These are phyloP conservation scores for Egretta garzetta DNA, from an alignment of 2,113 vertebrate species.

Conservation along the genomic window DNA sequence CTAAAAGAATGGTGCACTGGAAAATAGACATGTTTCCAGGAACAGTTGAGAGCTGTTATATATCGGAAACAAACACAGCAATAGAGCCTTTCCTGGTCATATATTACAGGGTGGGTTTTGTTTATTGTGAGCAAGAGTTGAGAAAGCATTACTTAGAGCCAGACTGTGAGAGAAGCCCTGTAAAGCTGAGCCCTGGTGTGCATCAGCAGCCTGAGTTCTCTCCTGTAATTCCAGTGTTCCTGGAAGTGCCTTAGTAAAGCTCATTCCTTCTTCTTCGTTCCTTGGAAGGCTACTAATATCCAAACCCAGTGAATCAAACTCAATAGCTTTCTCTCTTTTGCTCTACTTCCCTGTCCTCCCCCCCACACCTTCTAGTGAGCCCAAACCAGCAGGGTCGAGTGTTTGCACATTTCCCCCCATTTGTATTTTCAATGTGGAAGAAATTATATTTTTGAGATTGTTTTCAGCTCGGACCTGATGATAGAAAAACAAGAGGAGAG, in stretches of 20 bases:
- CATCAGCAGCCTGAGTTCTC: not conserved
- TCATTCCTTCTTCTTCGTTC: not conserved
- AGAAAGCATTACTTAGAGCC: not conserved
- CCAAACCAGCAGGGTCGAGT: not conserved
- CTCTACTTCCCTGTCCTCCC: not conserved
- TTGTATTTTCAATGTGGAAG: not conserved
- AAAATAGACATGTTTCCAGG: rapidly evolving
- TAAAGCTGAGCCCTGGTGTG: not conserved
- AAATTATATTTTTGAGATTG: not conserved
- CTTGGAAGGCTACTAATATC: not conserved
- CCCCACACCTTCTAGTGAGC: not conserved
- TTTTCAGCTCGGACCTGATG: not conserved
- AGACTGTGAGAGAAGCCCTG: not conserved
- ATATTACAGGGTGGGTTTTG: rapidly evolving
- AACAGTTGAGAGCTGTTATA: not conserved
- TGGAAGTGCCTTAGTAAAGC: not conserved
- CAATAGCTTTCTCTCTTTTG: not conserved
- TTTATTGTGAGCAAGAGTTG: not conserved
- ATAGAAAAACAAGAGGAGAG: not conserved
- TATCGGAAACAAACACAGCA: not conserved
- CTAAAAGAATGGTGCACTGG: not conserved
- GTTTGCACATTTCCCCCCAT: not conserved
- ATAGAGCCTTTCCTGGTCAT: not conserved
- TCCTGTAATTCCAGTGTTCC: not conserved
- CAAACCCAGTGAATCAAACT: not conserved